These are phyloP conservation scores for Orchesellides sinensis DNA, from an alignment of 2,888 invertebrate species.

Conservation along the genomic window DNA sequence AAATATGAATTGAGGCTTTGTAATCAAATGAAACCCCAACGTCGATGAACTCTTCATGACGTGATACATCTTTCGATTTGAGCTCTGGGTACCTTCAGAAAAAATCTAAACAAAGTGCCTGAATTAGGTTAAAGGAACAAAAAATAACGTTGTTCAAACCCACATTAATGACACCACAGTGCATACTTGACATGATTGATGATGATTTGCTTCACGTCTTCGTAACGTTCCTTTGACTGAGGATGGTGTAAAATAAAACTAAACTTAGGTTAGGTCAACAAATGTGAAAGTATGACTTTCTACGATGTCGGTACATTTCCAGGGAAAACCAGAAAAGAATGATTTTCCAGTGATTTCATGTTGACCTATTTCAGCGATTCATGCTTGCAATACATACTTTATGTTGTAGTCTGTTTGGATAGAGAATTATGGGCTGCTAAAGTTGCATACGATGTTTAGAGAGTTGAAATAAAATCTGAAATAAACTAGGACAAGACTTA, in stretches of 20 bases:
- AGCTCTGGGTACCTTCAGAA: too few species aligned
- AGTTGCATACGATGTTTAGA: neutral
- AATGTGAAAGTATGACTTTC: neutral
- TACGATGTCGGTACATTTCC: neutral
- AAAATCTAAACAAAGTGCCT: neutral
- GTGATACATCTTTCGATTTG: too few species aligned
- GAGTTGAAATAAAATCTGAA: neutral
- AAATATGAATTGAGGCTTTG: too few species aligned
- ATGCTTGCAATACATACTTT: neutral
- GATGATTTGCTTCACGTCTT: too few species aligned
- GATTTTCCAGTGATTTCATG: neutral
- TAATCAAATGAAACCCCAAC: too few species aligned
- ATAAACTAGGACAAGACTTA: neutral
- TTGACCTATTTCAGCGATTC: conserved; percentile 20
- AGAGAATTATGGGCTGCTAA: too few species aligned
- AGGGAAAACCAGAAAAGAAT: neutral
- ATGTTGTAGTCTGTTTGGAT: neutral
- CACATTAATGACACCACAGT: neutral
- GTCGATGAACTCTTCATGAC: too few species aligned
- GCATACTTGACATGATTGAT: neutral
- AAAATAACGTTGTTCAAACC: neutral
- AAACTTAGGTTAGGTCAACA: too few species aligned
- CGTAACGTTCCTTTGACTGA: too few species aligned
- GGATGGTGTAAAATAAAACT: too few species aligned
- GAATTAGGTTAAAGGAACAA: conserved; percentile 3